Conservation (phyloP, 1,140 invertebrate genomes). For the Apis cerana region DNA sequence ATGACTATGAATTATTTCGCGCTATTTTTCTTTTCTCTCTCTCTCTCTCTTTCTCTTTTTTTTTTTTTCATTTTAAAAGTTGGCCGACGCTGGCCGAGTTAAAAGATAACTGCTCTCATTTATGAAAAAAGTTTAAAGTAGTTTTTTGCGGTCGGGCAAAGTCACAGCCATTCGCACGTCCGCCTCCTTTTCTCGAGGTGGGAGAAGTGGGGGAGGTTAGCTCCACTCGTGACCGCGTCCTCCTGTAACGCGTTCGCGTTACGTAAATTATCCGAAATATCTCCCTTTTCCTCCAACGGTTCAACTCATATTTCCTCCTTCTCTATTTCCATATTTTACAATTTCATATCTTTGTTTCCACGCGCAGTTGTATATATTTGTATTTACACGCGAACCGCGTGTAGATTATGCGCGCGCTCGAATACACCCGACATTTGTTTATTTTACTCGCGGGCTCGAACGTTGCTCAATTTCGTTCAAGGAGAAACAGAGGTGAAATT, state of each 20-base stretch:
- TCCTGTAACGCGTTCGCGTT: neutral
- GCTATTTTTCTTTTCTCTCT: neutral
- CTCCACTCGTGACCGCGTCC: neutral
- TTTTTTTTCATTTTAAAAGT: neutral
- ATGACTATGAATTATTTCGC: neutral
- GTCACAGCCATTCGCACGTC: neutral
- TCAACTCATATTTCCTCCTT: too few relatives aligned
- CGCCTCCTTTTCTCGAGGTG: neutral
- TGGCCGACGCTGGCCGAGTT: neutral
- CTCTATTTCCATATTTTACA: neutral
- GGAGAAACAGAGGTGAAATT: too few relatives aligned
- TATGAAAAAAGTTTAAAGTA: conserved; percentile 3
- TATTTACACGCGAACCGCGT: too few relatives aligned
- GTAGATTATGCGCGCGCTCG: too few relatives aligned
- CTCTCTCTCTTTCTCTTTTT: too few relatives aligned
- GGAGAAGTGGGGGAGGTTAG: neutral
- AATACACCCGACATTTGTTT: too few relatives aligned
- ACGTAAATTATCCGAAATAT: conserved; percentile 20
- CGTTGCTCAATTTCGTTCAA: too few relatives aligned
- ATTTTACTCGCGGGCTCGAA: too few relatives aligned
- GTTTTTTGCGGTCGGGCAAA: neutral
- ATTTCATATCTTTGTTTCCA: neutral
- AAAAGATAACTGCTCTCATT: conserved; percentile 1
- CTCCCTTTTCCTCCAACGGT: neutral
- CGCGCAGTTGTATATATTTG: too few relatives aligned